Percentiles rank a stretch among this genome's conserved stretches.
Conservation (phyloP, 2,888 invertebrate genomes). For the Cremastinae sp. region DNA sequence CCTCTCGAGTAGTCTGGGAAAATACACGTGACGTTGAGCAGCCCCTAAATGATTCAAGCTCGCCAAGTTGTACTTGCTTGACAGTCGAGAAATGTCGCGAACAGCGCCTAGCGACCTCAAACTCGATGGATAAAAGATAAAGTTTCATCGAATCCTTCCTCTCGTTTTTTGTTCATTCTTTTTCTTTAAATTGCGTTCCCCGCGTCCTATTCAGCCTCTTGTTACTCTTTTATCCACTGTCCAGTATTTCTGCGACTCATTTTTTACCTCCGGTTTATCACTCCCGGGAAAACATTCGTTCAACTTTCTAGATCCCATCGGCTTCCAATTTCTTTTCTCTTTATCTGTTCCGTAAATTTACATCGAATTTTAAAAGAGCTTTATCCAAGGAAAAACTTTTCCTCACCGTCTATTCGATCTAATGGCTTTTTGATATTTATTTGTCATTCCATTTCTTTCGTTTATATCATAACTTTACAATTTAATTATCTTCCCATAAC, state of each 20-base stretch:
- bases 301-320: conserved; percentile 31
- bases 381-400: conserved; percentile 17
- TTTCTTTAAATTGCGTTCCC: conserved; percentile 37
- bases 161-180: conserved; percentile 37
- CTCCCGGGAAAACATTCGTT: conserved; percentile 30
- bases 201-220: conserved; percentile 9
- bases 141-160: conserved; percentile 54
- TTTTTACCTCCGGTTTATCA: conserved; percentile 38
- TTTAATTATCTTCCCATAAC: conserved; percentile 22
- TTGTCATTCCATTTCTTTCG: conserved; percentile 26
- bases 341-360: conserved; percentile 15
- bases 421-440: conserved; percentile 10
- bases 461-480: conserved; percentile 6
- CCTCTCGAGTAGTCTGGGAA: conserved; percentile 55
- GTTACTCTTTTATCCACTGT: conserved; percentile 18
- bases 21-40: conserved; percentile 60
- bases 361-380: conserved; percentile 44
- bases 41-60: conserved; percentile 59
- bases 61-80: conserved; percentile 46
- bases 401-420: background rate
- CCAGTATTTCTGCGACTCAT: conserved; percentile 33
- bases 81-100: conserved; percentile 54
- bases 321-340: conserved; percentile 43
- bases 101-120: conserved; percentile 48
- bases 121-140: conserved; percentile 51